Evolutionary conservation across 2,797 vertebrate species (phyloP), one percentile per base, ranked within the genome.

Genomic region (Borostomias antarcticus): DNA sequence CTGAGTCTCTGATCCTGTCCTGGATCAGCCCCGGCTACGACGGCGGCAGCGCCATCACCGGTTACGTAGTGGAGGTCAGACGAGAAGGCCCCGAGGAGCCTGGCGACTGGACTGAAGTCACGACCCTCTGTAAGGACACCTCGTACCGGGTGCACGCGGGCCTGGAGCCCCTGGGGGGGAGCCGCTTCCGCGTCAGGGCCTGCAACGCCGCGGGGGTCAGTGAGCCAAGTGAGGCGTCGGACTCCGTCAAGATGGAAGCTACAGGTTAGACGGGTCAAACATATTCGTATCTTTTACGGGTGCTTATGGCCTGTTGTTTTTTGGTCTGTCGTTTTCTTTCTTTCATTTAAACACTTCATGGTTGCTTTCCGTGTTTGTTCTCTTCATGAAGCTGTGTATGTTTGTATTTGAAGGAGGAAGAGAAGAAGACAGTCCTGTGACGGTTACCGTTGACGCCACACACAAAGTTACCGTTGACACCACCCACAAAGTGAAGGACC

Each of bases 11-110:
- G 70, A 90, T 91, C 33, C 84, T 95, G 54, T 93, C 91, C 69
- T 94, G 93, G 93, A 89, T 86, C 0, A 92, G 94, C 0, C 91
- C 92, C 10, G 80, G 80, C 70, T 94, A 91, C 17, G 93, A 94
- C 48, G 93, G 94, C 0, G 93, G 94, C 64, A 88, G 88, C 0
- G 90, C 89, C 0, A 78, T 94, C 51, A 69, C 89, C 40, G 88
- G 86, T 33, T 95, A 94, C 75, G 78, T 87, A 2, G 78, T 94
- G 6, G 93, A 94, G 68, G 67, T 82, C 60, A 78, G 72, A 64
- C 69, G 53, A 15, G 84, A 83, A 2, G 79, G 75, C 13, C 47
- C 1, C 0, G 58, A 51, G 6, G 25, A 70, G 10, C 58, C 74
- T 0, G 70, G 50, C 1, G 73, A 51, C 66, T 94, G 93, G 93